A percentile compares a stretch with the other conserved stretches of the same genome.
Conservation (phyloP, 2,797 vertebrate genomes). For the Danio tinwini region DNA sequence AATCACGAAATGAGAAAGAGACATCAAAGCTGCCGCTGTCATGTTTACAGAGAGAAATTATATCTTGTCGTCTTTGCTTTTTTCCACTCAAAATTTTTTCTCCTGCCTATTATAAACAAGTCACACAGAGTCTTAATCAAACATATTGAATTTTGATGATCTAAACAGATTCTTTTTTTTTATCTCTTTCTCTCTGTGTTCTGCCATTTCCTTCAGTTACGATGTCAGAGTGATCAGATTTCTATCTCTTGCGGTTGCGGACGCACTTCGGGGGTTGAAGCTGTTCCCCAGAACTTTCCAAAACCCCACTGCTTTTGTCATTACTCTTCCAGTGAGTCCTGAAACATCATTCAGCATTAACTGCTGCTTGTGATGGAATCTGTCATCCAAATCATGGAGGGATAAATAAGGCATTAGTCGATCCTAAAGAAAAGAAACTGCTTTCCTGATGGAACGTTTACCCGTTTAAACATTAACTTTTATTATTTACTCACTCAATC, state of each 20-base stretch:
- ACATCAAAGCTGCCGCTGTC: slow-evolving; percentile 17
- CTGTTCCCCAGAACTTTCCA: slow-evolving; percentile 33
- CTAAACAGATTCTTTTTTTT: slow-evolving; percentile 25
- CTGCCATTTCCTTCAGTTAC: neutral
- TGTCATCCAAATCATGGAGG: slow-evolving; percentile 22
- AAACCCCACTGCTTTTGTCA: slow-evolving; percentile 36
- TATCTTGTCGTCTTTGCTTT: slow-evolving; percentile 22
- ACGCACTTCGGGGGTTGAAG: slow-evolving; percentile 32
- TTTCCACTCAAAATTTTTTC: neutral
- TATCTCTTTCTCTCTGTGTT: neutral
- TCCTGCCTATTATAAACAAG: slow-evolving; percentile 19
- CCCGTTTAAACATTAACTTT: neutral
- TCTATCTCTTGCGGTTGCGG: slow-evolving; percentile 22
- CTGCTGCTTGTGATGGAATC: slow-evolving; percentile 22
- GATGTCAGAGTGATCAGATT: slow-evolving; percentile 32
- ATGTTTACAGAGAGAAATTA: slow-evolving; percentile 40
- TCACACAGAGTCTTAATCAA: slow-evolving; percentile 13
- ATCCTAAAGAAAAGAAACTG: neutral
- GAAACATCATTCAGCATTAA: slow-evolving; percentile 44
- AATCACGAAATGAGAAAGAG: slow-evolving; percentile 42
- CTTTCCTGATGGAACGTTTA: neutral
- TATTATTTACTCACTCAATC: neutral
- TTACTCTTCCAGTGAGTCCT: slow-evolving; percentile 37
- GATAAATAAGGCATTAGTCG: neutral
- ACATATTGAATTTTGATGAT: slow-evolving; percentile 37